A percentile compares a stretch with the other conserved stretches of the same genome.
These are phyloP conservation scores for Cheirogaleus medius DNA, from an alignment of 2,113 vertebrate genomes.

Conservation along the genomic window DNA sequence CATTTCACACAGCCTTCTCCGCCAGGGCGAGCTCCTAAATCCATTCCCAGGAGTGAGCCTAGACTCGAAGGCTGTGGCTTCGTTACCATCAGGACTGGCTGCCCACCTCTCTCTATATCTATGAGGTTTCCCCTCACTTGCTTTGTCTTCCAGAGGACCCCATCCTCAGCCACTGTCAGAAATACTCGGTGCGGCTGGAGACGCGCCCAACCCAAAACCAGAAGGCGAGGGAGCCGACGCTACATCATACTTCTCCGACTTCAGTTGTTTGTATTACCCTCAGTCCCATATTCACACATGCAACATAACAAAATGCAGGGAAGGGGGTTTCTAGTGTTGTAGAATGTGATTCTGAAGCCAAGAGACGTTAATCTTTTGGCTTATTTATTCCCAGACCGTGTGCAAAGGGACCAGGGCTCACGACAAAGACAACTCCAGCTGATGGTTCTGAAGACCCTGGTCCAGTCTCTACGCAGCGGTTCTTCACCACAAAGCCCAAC, in stretches of 20 bases:
- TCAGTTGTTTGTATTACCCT: background rate
- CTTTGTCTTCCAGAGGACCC: background rate
- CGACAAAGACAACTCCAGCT: background rate
- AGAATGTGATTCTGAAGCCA: constrained; percentile 2
- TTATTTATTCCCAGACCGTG: constrained; percentile 8
- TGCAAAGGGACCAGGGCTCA: background rate
- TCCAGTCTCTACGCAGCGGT: background rate
- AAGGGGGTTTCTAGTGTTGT: background rate
- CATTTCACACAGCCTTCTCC: background rate
- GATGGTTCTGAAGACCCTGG: background rate
- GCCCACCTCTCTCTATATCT: background rate
- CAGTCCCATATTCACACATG: background rate
- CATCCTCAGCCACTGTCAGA: background rate
- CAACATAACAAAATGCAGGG: background rate
- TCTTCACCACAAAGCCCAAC: background rate
- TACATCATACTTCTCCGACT: background rate
- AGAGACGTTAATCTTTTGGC: background rate
- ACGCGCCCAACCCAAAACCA: background rate
- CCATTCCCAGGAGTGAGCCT: background rate
- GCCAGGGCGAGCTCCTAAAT: background rate
- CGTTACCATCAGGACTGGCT: background rate
- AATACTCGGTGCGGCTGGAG: background rate
- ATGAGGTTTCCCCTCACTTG: background rate
- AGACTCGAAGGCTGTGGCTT: background rate
- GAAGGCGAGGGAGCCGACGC: background rate